Percentiles rank a stretch among this genome's conserved stretches.
Evolutionary conservation across 2,797 vertebrate species (phyloP).

Genomic region (Falco columbarius): DNA sequence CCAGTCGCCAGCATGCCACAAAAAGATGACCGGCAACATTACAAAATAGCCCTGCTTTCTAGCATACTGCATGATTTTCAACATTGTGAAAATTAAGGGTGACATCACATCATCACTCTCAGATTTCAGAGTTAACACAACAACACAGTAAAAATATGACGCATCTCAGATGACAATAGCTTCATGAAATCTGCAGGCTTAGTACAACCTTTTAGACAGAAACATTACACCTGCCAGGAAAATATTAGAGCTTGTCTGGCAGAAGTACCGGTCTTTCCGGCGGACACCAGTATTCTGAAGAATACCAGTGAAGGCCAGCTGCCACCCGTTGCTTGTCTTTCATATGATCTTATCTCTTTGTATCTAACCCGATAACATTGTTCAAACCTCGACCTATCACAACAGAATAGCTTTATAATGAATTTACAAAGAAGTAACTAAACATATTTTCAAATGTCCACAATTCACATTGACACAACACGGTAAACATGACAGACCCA

Average conservation of each 20-base stretch:
- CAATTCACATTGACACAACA: not conserved
- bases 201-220: not conserved
- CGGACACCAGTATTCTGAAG: not conserved
- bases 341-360: not conserved
- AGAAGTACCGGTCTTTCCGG: not conserved
- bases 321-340: not conserved
- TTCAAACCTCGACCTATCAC: not conserved
- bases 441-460: not conserved
- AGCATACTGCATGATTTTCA: not conserved
- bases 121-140: conserved; percentile 8
- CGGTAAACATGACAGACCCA: accelerated
- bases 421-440: not conserved
- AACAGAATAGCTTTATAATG: not conserved
- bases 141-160: conserved; percentile 21
- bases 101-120: not conserved
- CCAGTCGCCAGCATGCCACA: not conserved
- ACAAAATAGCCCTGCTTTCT: not conserved
- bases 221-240: not conserved
- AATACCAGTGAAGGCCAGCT: not conserved
- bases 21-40: not conserved
- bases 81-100: not conserved
- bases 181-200: not conserved
- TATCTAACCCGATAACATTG: not conserved
- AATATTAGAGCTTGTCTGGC: conserved; percentile 10
- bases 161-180: not conserved